Evolutionary conservation across 2,888 invertebrate species (phyloP).

Genomic region (Oxytorus armatus): DNA sequence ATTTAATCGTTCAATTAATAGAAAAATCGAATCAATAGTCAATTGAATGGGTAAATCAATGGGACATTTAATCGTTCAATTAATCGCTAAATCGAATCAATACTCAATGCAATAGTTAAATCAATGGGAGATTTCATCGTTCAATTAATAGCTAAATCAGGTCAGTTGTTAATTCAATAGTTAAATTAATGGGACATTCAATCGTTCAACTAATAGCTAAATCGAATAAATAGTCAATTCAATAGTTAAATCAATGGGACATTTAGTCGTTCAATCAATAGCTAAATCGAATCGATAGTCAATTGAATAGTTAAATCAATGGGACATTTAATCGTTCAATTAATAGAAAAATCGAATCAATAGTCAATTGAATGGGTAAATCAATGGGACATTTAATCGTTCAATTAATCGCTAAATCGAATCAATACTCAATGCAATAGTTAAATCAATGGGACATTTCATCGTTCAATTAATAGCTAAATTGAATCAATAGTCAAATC

Average conservation of each 20-base stretch:
- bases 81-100: too few relatives aligned
- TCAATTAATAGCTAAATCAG: too few relatives aligned
- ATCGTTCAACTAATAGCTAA: background rate
- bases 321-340: background rate
- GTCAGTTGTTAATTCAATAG: background rate
- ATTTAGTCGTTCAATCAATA: background rate
- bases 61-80: too few relatives aligned
- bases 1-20: background rate
- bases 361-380: background rate
- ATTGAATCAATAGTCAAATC: slow-evolving; percentile 3
- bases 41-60: too few relatives aligned
- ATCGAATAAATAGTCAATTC: background rate
- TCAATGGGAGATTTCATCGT: too few relatives aligned
- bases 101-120: too few relatives aligned
- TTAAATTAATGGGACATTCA: background rate
- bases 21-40: too few relatives aligned
- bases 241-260: background rate
- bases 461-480: background rate
- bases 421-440: background rate
- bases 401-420: background rate
- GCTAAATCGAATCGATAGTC: background rate
- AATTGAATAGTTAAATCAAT: background rate
- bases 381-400: background rate
- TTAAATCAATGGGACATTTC: too few relatives aligned
- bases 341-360: background rate